Percentiles rank a stretch among this genome's conserved stretches.
These are phyloP conservation scores for Dicaeum eximium DNA, from an alignment of 2,113 vertebrate species.

Conservation along the genomic window DNA sequence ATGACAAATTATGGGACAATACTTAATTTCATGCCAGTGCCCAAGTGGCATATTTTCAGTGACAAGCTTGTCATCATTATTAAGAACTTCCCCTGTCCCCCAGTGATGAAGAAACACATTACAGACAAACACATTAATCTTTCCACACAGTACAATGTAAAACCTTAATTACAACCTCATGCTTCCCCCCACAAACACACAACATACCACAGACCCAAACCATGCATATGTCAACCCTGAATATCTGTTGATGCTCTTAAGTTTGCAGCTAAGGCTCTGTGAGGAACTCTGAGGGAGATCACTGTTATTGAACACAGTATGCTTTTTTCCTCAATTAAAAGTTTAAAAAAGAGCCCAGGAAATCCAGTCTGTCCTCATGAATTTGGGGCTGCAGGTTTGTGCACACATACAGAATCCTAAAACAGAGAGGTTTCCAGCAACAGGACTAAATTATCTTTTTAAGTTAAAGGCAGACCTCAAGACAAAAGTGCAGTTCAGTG, in stretches of 20 bases:
- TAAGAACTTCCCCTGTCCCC: slow-evolving; percentile 49
- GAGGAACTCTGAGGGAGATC: neutral
- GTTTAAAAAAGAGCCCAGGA: neutral
- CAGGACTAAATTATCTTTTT: neutral
- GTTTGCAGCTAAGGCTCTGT: neutral
- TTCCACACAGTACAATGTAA: slow-evolving; percentile 56
- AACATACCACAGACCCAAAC: slow-evolving; percentile 19
- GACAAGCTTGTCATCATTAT: slow-evolving; percentile 59
- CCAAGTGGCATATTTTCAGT: slow-evolving; percentile 47
- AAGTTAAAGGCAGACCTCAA: neutral
- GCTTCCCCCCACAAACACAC: slow-evolving; percentile 37
- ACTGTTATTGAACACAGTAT: neutral
- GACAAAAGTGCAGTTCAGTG: neutral
- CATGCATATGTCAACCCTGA: neutral
- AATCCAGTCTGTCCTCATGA: neutral
- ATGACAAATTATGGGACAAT: slow-evolving; percentile 60
- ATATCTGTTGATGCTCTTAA: neutral
- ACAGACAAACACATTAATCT: slow-evolving; percentile 65
- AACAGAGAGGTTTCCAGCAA: neutral
- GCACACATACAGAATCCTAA: neutral
- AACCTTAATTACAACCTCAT: slow-evolving; percentile 65
- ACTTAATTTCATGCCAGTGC: slow-evolving; percentile 41
- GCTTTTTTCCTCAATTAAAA: neutral
- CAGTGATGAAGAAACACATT: slow-evolving; percentile 56
- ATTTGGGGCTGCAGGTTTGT: neutral